Conservation (phyloP, 2,113 vertebrate genomes). For the Aspidoscelis tigris region DNA sequence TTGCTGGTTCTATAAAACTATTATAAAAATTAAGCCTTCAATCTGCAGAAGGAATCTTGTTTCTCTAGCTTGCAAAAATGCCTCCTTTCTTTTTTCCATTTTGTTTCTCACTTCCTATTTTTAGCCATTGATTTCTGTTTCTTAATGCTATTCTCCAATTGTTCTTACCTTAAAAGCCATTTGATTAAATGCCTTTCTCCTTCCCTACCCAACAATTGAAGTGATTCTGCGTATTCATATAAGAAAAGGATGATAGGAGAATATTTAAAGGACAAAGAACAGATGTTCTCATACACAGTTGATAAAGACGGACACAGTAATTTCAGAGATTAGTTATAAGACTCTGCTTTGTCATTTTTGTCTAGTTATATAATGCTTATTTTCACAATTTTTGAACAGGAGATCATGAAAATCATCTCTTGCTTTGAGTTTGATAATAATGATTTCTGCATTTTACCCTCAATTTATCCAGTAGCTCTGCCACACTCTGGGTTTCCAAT, state of each 20-base stretch:
- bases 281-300: constrained; percentile 20
- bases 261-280: constrained; percentile 37
- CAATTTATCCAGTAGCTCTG: not conserved
- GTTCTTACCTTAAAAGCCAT: constrained; percentile 48
- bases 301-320: not conserved
- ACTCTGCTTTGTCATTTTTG: not conserved
- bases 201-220: constrained; percentile 17
- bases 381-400: constrained; percentile 12
- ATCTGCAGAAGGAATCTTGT: constrained; percentile 16
- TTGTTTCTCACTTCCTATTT: not conserved
- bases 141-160: constrained; percentile 26
- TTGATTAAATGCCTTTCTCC: constrained; percentile 39
- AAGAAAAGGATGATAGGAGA: constrained; percentile 4
- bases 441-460: constrained; percentile 28
- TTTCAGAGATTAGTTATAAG: constrained; percentile 29
- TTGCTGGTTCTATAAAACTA: constrained; percentile 30
- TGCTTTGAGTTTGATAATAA: not conserved
- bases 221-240: constrained; percentile 38
- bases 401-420: not conserved
- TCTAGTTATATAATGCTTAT: not conserved
- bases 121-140: constrained; percentile 30
- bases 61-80: constrained; percentile 14
- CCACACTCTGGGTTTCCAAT: not conserved
- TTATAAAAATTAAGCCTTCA: not conserved
- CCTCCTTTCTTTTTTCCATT: not conserved